These are phyloP conservation scores for Spatulosminthurus flaviceps DNA, from an alignment of 2,888 invertebrate genomes.

Conservation along the genomic window DNA sequence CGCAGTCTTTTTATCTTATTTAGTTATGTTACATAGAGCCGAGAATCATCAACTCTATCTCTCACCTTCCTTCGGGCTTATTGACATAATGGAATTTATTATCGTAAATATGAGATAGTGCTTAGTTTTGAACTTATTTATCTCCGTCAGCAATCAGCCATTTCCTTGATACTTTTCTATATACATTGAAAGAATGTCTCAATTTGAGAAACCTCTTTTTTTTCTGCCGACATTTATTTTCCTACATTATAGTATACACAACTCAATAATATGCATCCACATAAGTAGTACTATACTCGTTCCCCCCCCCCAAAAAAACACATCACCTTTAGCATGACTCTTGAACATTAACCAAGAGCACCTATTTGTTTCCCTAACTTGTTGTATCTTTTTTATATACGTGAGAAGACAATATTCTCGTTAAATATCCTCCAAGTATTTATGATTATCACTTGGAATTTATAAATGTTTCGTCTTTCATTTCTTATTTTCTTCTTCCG, in stretches of 20 bases:
- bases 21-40: background rate
- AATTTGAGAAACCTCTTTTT: slow-evolving; percentile 27
- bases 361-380: slow-evolving; percentile 9
- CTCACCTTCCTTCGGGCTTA: slow-evolving; percentile 16
- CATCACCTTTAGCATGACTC: slow-evolving; percentile 28
- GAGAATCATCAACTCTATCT: background rate
- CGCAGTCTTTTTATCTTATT: background rate
- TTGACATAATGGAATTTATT: slow-evolving; percentile 23
- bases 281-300: too few species aligned
- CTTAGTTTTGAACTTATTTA: slow-evolving; percentile 11
- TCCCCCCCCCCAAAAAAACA: too few species aligned
- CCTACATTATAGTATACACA: background rate
- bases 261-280: background rate
- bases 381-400: slow-evolving; percentile 15
- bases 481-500: too few species aligned
- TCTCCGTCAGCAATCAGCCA: slow-evolving; percentile 19
- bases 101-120: slow-evolving; percentile 6
- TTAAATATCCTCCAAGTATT: slow-evolving; percentile 32
- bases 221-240: background rate
- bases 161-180: background rate
- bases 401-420: slow-evolving; percentile 38
- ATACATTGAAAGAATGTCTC: slow-evolving; percentile 23
- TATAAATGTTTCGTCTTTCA: slow-evolving; percentile 15
- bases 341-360: slow-evolving; percentile 30
- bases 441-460: slow-evolving; percentile 29